Conservation (phyloP, 2,113 vertebrate genomes). For the Pachypanchax playfairii region DNA sequence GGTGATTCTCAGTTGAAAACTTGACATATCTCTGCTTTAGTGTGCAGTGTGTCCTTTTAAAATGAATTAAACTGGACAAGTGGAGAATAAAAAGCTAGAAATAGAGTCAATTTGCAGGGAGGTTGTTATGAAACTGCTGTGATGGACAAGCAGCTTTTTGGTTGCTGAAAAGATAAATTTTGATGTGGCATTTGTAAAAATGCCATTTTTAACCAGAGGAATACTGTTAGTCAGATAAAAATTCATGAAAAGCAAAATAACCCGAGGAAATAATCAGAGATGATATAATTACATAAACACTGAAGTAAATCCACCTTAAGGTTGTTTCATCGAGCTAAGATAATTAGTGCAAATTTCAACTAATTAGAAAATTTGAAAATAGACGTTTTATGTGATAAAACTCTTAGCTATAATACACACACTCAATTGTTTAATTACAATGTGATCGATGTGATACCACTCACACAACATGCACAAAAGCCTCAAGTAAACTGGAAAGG, state of each 20-base stretch:
- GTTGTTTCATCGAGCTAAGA: not conserved
- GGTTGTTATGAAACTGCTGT: too few species aligned
- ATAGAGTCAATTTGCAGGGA: too few species aligned
- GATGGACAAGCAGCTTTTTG: too few species aligned
- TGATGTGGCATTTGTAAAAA: too few species aligned
- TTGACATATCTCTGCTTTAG: too few species aligned
- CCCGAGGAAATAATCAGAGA: not conserved
- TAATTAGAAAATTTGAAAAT: not conserved
- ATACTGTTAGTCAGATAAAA: not conserved
- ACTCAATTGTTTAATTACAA: not conserved
- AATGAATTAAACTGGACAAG: too few species aligned
- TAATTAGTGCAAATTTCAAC: slow-evolving; percentile 5
- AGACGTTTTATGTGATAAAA: not conserved
- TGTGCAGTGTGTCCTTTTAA: too few species aligned
- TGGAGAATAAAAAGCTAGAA: too few species aligned
- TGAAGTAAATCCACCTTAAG: slow-evolving; percentile 4
- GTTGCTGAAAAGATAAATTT: too few species aligned
- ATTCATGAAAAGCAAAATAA: not conserved
- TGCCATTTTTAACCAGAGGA: too few species aligned
- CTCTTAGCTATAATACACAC: not conserved
- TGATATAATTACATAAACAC: slow-evolving; percentile 6
- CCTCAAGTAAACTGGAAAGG: not conserved
- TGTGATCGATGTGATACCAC: not conserved
- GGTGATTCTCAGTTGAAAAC: too few species aligned
- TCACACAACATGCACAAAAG: not conserved